These are phyloP conservation scores for Lutraria rhynchaena DNA, from an alignment of 1,140 invertebrate species.

Conservation along the genomic window DNA sequence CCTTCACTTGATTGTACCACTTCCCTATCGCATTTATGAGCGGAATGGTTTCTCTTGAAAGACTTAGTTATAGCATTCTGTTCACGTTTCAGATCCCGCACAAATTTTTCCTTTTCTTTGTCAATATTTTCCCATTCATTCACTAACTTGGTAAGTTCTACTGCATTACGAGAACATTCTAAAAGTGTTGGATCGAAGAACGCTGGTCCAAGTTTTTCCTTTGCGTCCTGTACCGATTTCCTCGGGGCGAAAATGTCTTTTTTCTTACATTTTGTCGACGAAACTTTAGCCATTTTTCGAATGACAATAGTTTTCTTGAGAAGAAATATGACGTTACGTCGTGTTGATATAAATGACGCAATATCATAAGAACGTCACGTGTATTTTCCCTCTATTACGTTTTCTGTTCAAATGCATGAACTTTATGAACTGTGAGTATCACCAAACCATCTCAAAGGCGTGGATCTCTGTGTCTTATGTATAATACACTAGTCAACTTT, in stretches of 20 bases:
- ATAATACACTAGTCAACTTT: too few species aligned
- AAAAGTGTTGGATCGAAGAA: slow-evolving; percentile 44
- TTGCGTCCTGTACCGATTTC: slow-evolving; percentile 42
- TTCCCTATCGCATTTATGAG: background rate
- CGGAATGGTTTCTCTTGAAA: background rate
- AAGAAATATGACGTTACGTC: too few species aligned
- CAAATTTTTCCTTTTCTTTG: slow-evolving; percentile 37
- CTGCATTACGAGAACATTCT: slow-evolving; percentile 50
- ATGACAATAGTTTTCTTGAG: too few species aligned
- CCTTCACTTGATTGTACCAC: background rate
- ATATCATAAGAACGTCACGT: too few species aligned
- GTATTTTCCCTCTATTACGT: too few species aligned
- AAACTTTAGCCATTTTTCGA: too few species aligned
- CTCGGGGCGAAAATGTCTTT: slow-evolving; percentile 41
- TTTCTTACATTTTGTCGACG: too few species aligned
- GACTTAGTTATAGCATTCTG: slow-evolving; percentile 1
- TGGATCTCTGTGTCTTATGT: too few species aligned
- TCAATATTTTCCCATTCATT: slow-evolving; percentile 42
- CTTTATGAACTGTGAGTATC: too few species aligned
- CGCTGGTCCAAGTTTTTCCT: slow-evolving; percentile 41
- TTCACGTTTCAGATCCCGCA: slow-evolving; percentile 38
- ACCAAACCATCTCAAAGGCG: too few species aligned
- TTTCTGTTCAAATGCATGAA: too few species aligned
- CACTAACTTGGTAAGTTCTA: slow-evolving; percentile 44
- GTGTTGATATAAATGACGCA: too few species aligned